Base-by-base conservation (phyloP, 2,113 vertebrate species). In the Laterallus jamaicensis region DNA sequence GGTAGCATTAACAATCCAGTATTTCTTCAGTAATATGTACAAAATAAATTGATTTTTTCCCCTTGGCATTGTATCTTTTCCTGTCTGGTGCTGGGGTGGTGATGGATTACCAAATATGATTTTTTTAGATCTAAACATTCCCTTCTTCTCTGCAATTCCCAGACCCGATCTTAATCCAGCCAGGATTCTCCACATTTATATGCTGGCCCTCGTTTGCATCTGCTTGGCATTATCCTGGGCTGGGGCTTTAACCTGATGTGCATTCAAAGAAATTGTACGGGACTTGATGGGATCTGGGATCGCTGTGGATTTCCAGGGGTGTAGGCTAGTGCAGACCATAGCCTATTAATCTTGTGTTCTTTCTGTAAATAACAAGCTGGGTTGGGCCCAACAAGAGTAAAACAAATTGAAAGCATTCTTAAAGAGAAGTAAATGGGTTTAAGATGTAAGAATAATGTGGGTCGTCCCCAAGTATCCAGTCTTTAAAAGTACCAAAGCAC, bases 331-430 rank as follows among this genome's bases (percentile, higher is more conserved):
- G 78, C 78, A 80, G 55, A 82, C 83, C 78, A 31, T 26, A 82
- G 75, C 75, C 74, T 58, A 69, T 95, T 92, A 87, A 95, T 82
- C 91, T 92, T 78, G 67, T 82, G 67, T 69, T 91, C 82, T 58
- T 71, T 76, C 84, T 82, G 84, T 95, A 94, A 95, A 97, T 95
- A 95, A 73, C 84, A 74, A 91, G 75, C 84, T 92, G 94, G 91
- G 90, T 82, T 95, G 39, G 15, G 74, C 91, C 80, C 94, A 92
- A 66, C 63, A 37, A 79, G 89, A 91, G 82, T 85, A 80, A 96
- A 94, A 80, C 94, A 96, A 96, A 95, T 87, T 76, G 93, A 91
- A 96, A 94, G 78, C 94, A 87, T 92, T 90, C 84, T 54, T 66
- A 76, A 91, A 88, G 84, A 69, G 87, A 82, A 95, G 59, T 44